Conservation (phyloP, 2,888 invertebrate genomes). For the Drosophila neutralis region DNA sequence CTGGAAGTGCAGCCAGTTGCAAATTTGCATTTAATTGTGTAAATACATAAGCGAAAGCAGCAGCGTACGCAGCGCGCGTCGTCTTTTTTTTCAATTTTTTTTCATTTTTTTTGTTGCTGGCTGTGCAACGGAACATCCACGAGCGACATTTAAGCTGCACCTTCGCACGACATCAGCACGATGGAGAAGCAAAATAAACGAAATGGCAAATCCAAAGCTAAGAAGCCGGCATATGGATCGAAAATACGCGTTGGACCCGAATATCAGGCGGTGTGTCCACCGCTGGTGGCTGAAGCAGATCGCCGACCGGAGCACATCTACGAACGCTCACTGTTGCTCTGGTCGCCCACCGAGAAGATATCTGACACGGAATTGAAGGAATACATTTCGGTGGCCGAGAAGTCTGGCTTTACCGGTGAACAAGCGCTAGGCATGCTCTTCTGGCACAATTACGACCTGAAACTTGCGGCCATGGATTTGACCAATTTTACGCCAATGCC, state of each 20-base stretch:
- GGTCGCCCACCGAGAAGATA: slow-evolving; percentile 96
- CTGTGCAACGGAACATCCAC: slow-evolving; percentile 10
- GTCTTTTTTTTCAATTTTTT: slow-evolving; percentile 4
- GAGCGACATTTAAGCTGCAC: slow-evolving; percentile 36
- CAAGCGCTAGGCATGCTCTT: slow-evolving; percentile 99
- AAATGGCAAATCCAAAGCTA: slow-evolving; percentile 84
- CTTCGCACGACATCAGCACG: slow-evolving; percentile 44
- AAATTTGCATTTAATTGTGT: slow-evolving; percentile 30
- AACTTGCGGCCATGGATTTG: slow-evolving; percentile 95
- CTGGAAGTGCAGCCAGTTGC: slow-evolving; percentile 14
- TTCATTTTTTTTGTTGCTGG: slow-evolving; percentile 1
- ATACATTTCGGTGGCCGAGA: slow-evolving; percentile 96
- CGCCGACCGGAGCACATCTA: slow-evolving; percentile 91
- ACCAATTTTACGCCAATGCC: slow-evolving; percentile 99
- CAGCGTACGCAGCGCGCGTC: slow-evolving; percentile 38
- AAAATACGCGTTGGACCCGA: slow-evolving; percentile 98
- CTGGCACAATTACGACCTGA: slow-evolving; percentile 98
- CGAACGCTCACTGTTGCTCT: slow-evolving; percentile 96
- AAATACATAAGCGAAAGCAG: slow-evolving; percentile 61
- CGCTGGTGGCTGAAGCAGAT: slow-evolving; percentile 90
- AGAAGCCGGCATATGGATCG: slow-evolving; percentile 86
- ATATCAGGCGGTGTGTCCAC: slow-evolving; percentile 96
- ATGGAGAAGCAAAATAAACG: slow-evolving; percentile 83
- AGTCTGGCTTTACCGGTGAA: slow-evolving; percentile 98
- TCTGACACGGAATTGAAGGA: slow-evolving; percentile 96